Evolutionary conservation across 2,113 vertebrate species (phyloP).

Genomic region (Malurus elegans): DNA sequence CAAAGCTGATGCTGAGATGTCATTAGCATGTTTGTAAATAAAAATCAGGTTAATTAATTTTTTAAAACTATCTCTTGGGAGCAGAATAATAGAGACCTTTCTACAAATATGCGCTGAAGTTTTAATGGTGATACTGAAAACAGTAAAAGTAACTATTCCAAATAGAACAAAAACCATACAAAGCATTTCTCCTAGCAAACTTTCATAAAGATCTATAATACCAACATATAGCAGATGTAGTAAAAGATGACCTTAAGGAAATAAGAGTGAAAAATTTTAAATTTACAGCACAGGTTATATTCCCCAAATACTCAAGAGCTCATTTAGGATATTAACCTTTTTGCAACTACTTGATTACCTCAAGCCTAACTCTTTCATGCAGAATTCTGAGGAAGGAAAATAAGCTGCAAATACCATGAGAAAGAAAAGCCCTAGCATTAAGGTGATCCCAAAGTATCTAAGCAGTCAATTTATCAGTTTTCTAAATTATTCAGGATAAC

Average conservation of each 20-base stretch:
- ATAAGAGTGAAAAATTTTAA: not conserved
- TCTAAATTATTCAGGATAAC: not conserved
- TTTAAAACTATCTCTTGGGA: accelerated
- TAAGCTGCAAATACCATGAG: not conserved
- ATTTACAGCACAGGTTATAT: not conserved
- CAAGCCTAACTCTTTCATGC: not conserved
- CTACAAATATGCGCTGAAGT: not conserved
- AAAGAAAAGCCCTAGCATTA: not conserved
- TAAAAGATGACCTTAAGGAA: not conserved
- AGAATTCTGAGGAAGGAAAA: not conserved
- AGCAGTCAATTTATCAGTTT: not conserved
- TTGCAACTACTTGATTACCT: not conserved
- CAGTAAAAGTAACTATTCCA: not conserved
- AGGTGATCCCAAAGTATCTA: not conserved
- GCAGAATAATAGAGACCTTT: not conserved
- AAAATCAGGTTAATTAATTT: not conserved
- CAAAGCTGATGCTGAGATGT: not conserved
- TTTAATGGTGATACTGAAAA: not conserved
- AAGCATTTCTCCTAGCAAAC: not conserved
- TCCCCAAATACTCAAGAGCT: not conserved
- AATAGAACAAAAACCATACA: not conserved
- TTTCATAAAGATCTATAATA: not conserved
- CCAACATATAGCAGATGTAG: not conserved
- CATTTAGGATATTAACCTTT: not conserved
- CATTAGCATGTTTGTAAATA: not conserved